Evolutionary conservation across 30 jellyfish, hydroid and myxozoan species (phyloP), one percentile per base, ranked within the genome.

Genomic region (Hydractinia echinata): DNA sequence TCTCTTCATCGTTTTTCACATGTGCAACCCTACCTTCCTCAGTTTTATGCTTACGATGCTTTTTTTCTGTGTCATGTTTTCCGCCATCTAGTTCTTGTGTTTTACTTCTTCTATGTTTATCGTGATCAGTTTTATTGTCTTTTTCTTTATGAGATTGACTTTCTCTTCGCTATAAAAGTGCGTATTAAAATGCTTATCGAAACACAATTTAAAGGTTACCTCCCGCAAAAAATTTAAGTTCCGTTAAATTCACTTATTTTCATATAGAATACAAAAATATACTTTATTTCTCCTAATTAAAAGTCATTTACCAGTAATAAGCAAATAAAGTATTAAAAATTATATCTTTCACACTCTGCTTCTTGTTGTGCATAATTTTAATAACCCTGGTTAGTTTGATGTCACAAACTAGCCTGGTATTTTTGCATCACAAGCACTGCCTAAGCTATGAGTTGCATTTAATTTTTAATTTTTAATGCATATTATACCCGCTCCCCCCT

Each of bases 1-100:
- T 81, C 49, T 54, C 62, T 50, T 72, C 76, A 66, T 80, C 66
- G 7, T 82, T 76, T 20, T 49, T 61, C 10, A 79, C 83, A 10
- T 82, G 79, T 21, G 60, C 13, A 5, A 77, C 79, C 73, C 84
- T 61, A 82, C 61, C 54, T 15, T 53, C 67, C 15, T 19, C 67
- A 73, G 61, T 19, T 18, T 49, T 54, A 68, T 21, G 49, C 49
- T 15, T 70, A 15, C 70, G 44, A 30, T 21, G 71, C 53, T 15
- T 53, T 82, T 30, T 72, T 48, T 30, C 79, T 68, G 30, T 82
- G 70, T 51, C 77, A 30, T 0, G 44, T 30, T 30, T 30, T 72
- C n/a, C 66, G 11, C 18, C 72, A 80, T 55, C 89, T 60, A 18
- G 67, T 66, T 19, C 71, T 69, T 48, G 60, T 73, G 52, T 52